Percentiles rank a stretch among this genome's conserved stretches.
Evolutionary conservation across 2,888 invertebrate species (phyloP).

Genomic region (Tenthredo amoena): DNA sequence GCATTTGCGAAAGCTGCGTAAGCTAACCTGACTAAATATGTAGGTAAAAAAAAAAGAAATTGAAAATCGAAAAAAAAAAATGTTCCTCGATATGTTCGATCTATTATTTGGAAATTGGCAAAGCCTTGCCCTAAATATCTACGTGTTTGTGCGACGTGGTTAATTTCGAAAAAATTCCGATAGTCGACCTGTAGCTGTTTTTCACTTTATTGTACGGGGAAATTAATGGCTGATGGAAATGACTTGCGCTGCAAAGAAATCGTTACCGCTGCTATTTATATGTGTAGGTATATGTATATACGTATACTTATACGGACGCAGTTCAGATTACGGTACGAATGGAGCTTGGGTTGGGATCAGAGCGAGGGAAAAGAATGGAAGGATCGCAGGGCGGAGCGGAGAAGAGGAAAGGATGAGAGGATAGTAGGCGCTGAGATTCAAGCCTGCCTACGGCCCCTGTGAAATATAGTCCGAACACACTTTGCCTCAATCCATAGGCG

Average conservation of each 20-base stretch:
- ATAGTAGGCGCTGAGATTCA: constrained; percentile 27
- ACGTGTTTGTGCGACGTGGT: background rate
- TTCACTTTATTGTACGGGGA: constrained; percentile 25
- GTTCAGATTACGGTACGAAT: constrained; percentile 27
- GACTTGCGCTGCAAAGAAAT: constrained; percentile 32
- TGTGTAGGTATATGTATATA: background rate
- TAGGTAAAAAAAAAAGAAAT: background rate
- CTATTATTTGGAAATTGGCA: background rate
- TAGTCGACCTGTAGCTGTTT: constrained; percentile 5
- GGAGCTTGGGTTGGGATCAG: constrained; percentile 25
- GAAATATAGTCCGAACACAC: constrained; percentile 26
- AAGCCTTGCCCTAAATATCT: background rate
- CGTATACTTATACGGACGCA: background rate
- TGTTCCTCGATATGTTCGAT: background rate
- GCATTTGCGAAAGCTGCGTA: constrained; percentile 3
- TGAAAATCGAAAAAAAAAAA: background rate
- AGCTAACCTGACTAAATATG: background rate
- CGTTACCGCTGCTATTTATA: constrained; percentile 11
- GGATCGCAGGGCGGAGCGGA: constrained; percentile 27
- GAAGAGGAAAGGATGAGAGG: constrained; percentile 30
- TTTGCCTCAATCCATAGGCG: constrained; percentile 6
- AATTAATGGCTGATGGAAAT: constrained; percentile 32
- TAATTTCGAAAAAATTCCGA: constrained; percentile 15
- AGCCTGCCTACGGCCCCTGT: constrained; percentile 27
- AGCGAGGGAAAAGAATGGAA: constrained; percentile 25